A percentile compares a stretch with the other conserved stretches of the same genome.
Evolutionary conservation across 2,113 vertebrate genomes (phyloP).

Genomic region (Jacana jacana): DNA sequence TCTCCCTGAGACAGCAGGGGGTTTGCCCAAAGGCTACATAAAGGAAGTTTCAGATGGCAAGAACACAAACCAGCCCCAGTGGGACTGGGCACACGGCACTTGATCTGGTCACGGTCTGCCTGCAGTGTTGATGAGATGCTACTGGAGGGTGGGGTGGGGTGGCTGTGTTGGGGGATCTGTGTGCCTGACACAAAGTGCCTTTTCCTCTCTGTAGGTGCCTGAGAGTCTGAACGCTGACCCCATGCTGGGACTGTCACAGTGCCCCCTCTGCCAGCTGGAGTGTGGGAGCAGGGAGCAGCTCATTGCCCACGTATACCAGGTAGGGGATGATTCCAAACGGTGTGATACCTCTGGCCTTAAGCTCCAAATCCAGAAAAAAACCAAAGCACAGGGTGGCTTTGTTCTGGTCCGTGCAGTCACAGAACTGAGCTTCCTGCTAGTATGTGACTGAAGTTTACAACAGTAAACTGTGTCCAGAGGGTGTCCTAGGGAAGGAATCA

Average conservation of each 20-base stretch:
- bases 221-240: slow-evolving; percentile 64
- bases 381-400: neutral
- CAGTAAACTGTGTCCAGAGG: neutral
- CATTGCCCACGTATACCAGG: slow-evolving; percentile 95
- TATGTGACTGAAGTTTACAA: neutral
- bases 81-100: neutral
- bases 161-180: neutral
- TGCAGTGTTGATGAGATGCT: neutral
- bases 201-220: slow-evolving; percentile 56
- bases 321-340: slow-evolving; percentile 47
- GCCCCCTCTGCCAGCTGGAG: slow-evolving; percentile 91
- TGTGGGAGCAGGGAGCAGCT: slow-evolving; percentile 91
- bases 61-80: neutral
- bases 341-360: neutral
- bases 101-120: neutral
- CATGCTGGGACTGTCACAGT: slow-evolving; percentile 79
- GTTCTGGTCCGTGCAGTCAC: neutral
- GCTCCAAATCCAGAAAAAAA: neutral
- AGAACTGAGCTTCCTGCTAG: neutral
- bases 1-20: neutral
- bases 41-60: neutral
- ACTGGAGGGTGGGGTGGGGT: neutral
- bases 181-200: neutral
- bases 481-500: neutral
- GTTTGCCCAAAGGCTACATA: neutral